These are phyloP conservation scores for Anoplius nigerrimus DNA, from an alignment of 2,888 invertebrate genomes.

Conservation along the genomic window DNA sequence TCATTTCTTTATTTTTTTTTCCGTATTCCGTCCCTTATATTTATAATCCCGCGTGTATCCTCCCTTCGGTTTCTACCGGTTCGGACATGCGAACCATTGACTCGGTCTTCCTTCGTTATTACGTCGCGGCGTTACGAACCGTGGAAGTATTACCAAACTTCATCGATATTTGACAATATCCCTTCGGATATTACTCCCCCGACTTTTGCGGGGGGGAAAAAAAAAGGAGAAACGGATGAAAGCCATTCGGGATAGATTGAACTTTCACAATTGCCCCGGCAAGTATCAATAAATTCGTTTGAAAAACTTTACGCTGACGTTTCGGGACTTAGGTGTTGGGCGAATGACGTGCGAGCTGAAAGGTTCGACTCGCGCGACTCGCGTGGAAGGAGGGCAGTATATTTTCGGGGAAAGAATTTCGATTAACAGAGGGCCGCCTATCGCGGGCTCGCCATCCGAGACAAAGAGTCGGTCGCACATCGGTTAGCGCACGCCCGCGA, in stretches of 20 bases:
- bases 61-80: conserved; percentile 49
- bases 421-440: conserved; percentile 2
- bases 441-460: conserved; percentile 2
- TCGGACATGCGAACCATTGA: conserved; percentile 48
- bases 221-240: conserved; percentile 4
- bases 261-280: conserved; percentile 9
- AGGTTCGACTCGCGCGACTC: too few relatives aligned
- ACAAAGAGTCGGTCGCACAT: conserved; percentile 14
- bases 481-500: not conserved
- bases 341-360: too few relatives aligned
- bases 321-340: too few relatives aligned
- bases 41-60: conserved; percentile 44
- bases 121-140: conserved; percentile 29
- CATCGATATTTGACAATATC: conserved; percentile 43
- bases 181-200: not conserved
- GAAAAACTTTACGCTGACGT: too few relatives aligned
- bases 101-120: conserved; percentile 25
- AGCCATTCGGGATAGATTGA: conserved; percentile 5
- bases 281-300: too few relatives aligned
- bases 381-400: not conserved
- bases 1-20: too few relatives aligned
- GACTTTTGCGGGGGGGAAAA: conserved; percentile 1
- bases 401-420: not conserved
- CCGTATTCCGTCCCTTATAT: conserved; percentile 23
- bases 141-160: conserved; percentile 40